These are phyloP conservation scores for Orthonyx spaldingii DNA, from an alignment of 2,113 vertebrate genomes.

Conservation along the genomic window DNA sequence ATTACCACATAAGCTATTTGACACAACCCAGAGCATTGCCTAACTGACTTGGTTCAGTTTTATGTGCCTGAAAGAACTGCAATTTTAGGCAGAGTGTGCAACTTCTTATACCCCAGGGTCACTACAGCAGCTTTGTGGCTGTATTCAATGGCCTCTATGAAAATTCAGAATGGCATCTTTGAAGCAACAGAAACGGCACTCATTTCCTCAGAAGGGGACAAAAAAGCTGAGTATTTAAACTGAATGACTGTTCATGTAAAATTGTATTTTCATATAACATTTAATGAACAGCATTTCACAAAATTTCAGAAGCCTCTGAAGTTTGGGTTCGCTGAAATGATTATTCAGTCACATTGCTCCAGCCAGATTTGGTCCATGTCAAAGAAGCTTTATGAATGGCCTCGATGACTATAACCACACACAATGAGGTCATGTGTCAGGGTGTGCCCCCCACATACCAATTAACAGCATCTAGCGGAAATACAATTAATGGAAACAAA, in stretches of 20 bases:
- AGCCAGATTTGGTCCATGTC: background rate
- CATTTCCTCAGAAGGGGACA: background rate
- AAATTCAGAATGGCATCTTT: background rate
- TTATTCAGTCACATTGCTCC: background rate
- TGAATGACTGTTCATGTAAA: background rate
- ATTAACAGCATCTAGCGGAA: background rate
- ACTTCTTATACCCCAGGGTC: background rate
- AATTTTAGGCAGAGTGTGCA: background rate
- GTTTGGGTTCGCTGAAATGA: background rate
- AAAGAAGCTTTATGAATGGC: background rate
- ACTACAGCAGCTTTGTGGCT: background rate
- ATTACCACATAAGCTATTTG: background rate
- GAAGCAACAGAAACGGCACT: background rate
- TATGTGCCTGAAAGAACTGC: background rate
- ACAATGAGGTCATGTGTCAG: background rate
- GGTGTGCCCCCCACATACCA: background rate
- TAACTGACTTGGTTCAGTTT: background rate
- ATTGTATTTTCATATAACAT: background rate
- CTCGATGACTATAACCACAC: background rate
- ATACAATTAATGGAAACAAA: background rate
- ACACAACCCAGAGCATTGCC: background rate
- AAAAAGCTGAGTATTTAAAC: background rate
- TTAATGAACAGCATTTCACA: background rate
- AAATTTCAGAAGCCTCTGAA: background rate
- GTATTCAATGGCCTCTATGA: background rate